Evolutionary conservation across 2,797 vertebrate species (phyloP).

Genomic region (Coranthus polyacanthus): DNA sequence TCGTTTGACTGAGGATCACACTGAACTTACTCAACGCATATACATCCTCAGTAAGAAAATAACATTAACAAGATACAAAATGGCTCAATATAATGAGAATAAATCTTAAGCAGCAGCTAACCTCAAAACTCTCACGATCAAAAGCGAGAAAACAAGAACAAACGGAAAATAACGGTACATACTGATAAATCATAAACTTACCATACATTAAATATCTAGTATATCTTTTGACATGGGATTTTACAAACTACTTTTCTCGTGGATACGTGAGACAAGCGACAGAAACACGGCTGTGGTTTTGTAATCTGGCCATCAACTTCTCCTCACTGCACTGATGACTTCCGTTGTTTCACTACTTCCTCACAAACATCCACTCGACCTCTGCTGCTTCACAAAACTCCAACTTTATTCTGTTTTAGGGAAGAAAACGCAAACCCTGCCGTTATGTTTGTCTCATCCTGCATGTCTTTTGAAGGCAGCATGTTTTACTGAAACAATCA

Average conservation of each 20-base stretch:
- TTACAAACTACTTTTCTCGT: conserved; percentile 3
- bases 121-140: no score
- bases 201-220: no score
- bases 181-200: no score
- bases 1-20: no score
- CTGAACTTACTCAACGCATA: no score
- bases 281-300: conserved; percentile 46
- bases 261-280: background rate
- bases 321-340: conserved; percentile 58
- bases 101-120: no score
- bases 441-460: background rate
- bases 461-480: background rate
- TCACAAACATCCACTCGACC: conserved; percentile 40
- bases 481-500: conserved; percentile 11
- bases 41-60: no score
- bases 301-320: conserved; percentile 63
- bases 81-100: no score
- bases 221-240: background rate
- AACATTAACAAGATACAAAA: no score
- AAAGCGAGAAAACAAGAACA: no score
- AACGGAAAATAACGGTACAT: no score
- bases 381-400: background rate
- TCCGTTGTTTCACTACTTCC: conserved; percentile 63
- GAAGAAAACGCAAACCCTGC: background rate
- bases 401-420: background rate